A percentile compares a stretch with the other conserved stretches of the same genome.
Conservation (phyloP, 2,797 vertebrate genomes). For the Rhadinocentrus ornatus region DNA sequence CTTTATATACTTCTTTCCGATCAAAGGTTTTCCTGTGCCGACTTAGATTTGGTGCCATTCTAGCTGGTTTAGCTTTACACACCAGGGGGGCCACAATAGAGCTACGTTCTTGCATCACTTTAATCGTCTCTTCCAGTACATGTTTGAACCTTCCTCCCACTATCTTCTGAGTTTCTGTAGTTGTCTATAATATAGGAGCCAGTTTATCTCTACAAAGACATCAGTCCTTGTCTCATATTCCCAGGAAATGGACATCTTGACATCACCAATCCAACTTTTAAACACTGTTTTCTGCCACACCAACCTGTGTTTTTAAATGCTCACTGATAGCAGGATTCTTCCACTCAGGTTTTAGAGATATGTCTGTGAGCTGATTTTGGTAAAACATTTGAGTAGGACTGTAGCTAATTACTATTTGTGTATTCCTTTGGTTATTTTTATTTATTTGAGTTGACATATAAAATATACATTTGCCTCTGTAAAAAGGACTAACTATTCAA, state of each 20-base stretch:
- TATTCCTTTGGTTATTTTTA: too few species aligned
- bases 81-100: too few species aligned
- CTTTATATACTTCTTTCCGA: too few species aligned
- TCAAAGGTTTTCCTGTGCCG: neutral
- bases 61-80: neutral
- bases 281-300: neutral
- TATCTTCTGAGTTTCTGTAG: neutral
- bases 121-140: neutral
- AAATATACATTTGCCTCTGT: too few species aligned
- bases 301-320: too few species aligned
- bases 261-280: neutral
- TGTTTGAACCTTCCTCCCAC: neutral
- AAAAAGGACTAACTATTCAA: too few species aligned
- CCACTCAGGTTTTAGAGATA: too few species aligned
- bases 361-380: too few species aligned
- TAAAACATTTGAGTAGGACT: too few species aligned
- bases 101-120: neutral
- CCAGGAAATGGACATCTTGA: neutral
- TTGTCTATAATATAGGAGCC: neutral
- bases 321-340: too few species aligned
- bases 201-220: neutral
- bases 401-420: too few species aligned
- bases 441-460: too few species aligned
- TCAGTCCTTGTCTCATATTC: neutral
- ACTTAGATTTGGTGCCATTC: neutral